These are phyloP conservation scores for Artibeus jamaicensis DNA, from an alignment of 2,797 vertebrate genomes.

Conservation along the genomic window DNA sequence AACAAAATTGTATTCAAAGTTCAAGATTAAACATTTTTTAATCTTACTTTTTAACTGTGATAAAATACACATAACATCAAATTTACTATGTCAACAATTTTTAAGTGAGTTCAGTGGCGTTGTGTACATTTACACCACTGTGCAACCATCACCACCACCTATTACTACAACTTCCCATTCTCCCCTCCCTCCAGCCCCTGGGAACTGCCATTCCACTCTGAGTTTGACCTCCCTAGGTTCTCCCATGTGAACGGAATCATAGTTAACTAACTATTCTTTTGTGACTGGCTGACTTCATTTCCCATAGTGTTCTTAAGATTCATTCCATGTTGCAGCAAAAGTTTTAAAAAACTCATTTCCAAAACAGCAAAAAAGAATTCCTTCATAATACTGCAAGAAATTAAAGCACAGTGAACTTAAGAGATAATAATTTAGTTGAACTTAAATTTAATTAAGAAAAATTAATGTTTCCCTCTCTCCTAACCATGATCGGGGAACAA, in stretches of 20 bases:
- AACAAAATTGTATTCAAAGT: not conserved
- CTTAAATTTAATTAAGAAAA: constrained; percentile 19
- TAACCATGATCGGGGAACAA: not conserved
- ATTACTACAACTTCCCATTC: not conserved
- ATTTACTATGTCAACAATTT: not conserved
- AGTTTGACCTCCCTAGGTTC: not conserved
- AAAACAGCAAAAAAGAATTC: constrained; percentile 27
- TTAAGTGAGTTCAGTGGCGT: not conserved
- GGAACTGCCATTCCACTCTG: not conserved
- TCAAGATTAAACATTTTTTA: not conserved
- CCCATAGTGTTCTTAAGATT: not conserved
- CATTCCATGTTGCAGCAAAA: not conserved
- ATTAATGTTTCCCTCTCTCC: not conserved
- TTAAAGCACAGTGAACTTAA: constrained; percentile 37
- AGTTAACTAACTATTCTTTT: not conserved
- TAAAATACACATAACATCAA: not conserved
- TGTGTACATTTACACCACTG: not conserved
- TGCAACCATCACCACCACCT: not conserved
- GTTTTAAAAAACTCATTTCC: constrained; percentile 15
- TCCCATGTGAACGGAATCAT: not conserved
- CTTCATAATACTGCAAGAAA: constrained; percentile 25
- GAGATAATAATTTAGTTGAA: not conserved
- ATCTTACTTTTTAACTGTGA: constrained; percentile 15
- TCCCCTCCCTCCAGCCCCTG: not conserved
- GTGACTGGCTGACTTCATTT: not conserved